Evolutionary conservation across 2,113 vertebrate genomes (phyloP).

Genomic region (Oplegnathus fasciatus): DNA sequence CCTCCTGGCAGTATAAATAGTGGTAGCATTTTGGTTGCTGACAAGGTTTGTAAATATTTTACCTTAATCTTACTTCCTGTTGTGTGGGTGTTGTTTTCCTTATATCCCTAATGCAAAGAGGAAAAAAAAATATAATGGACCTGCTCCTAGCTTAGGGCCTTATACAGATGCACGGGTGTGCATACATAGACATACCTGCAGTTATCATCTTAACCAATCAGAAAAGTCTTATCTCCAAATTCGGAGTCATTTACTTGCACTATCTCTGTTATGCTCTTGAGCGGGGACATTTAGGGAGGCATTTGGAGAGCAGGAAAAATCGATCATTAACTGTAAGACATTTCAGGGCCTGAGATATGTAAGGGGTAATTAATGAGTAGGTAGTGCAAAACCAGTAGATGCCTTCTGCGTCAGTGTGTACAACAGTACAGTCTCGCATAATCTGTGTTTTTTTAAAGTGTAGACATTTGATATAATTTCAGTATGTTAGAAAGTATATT

Average conservation of each 20-base stretch:
- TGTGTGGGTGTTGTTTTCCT: not conserved
- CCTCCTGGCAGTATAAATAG: slow-evolving; percentile 20
- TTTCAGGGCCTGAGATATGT: slow-evolving; percentile 10
- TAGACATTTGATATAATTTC: not conserved
- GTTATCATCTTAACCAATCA: slow-evolving; percentile 67
- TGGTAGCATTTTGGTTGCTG: slow-evolving; percentile 9
- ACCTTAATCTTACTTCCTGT: slow-evolving; percentile 9
- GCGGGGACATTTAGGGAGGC: slow-evolving; percentile 49
- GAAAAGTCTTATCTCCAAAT: slow-evolving; percentile 59
- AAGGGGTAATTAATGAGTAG: slow-evolving; percentile 23
- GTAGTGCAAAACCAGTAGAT: not conserved
- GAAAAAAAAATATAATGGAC: not conserved
- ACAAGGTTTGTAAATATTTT: slow-evolving; percentile 46
- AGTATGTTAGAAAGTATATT: not conserved
- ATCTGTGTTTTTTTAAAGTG: not conserved
- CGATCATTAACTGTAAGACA: slow-evolving; percentile 24
- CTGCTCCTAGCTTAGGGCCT: not conserved
- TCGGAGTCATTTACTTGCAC: slow-evolving; percentile 49
- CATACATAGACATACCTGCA: slow-evolving; percentile 13
- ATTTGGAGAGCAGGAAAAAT: slow-evolving; percentile 45
- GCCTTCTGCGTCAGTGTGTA: not conserved
- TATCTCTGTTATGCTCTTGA: slow-evolving; percentile 67
- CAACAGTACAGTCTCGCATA: not conserved
- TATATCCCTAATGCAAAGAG: not conserved
- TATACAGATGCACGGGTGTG: slow-evolving; percentile 14